These are phyloP conservation scores for Halictus ligatus DNA, from an alignment of 2,888 invertebrate genomes.

Conservation along the genomic window DNA sequence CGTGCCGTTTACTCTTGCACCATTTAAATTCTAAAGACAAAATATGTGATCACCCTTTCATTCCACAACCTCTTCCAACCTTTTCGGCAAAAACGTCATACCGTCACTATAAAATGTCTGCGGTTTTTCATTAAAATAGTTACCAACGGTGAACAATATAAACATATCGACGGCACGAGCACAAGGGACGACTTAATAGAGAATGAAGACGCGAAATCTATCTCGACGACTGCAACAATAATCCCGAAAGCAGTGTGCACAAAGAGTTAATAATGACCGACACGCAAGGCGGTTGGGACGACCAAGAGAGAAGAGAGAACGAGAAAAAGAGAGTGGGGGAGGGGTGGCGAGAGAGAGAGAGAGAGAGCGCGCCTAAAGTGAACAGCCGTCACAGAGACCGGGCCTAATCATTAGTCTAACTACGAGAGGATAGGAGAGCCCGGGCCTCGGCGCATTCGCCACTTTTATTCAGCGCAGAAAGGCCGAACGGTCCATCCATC, in stretches of 20 bases:
- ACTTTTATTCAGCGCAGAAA: slow-evolving; percentile 57
- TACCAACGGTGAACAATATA: too few relatives aligned
- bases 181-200: too few relatives aligned
- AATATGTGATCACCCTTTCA: too few relatives aligned
- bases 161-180: too few relatives aligned
- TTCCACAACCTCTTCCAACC: too few relatives aligned
- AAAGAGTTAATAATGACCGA: not conserved
- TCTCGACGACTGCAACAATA: not conserved
- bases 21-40: too few relatives aligned
- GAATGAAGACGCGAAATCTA: not conserved
- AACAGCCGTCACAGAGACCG: slow-evolving; percentile 48
- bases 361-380: slow-evolving; percentile 32
- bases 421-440: slow-evolving; percentile 36
- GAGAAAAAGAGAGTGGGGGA: too few relatives aligned
- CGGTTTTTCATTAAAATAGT: too few relatives aligned
- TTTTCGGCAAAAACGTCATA: too few relatives aligned
- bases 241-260: not conserved
- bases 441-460: slow-evolving; percentile 53
- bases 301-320: not conserved
- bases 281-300: not conserved
- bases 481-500: slow-evolving; percentile 55
- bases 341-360: too few relatives aligned
- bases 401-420: slow-evolving; percentile 59
- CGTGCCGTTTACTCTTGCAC: too few relatives aligned
- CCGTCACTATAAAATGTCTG: too few relatives aligned